Base-by-base conservation (phyloP, 1,140 invertebrate genomes). In the Conus betulinus region DNA sequence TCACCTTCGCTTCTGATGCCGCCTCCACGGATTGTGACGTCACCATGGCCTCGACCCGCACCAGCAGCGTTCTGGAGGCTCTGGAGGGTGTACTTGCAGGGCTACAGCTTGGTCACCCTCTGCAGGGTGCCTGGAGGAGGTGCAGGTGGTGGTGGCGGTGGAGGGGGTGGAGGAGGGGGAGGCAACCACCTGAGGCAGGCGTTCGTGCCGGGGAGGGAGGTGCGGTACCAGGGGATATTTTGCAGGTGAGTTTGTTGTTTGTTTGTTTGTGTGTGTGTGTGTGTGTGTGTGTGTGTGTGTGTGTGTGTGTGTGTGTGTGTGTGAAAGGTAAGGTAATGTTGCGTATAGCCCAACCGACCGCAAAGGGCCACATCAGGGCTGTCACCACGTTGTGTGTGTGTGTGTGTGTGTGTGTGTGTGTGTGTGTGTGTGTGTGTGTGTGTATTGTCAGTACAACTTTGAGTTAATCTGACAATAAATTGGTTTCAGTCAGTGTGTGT, bases 91-190 rank as follows among this genome's bases (percentile, higher is more conserved):
- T 87, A 87, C 85, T 55, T 74, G 3, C 85, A 87, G 51, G 85
- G 85, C 3, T 87, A 87, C 71, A 74, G 85, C 6, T 74, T 87
- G 51, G 74, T 87, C 52, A 87, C 85, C 17, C 74, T 87, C n/a
- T 87, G 85, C 53, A 71, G 71, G 23, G 20, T 87, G 52, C 85
- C 71, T 1, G 67, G 63, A 25, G 27, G 63, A 10, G 39, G 3
- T 17, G 20, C 10, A 1, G 2, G 39, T 0, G 15, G 55, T n/a
- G 39, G 25, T 20, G 39, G 53, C 0, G 67, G 23, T 71, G 67
- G 67, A 17, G 67, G 67, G 11, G 67, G 67, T 71, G 67, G 13
- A 1, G 67, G 67, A 20, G 67, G 67, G 11, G 67, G 67, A 20
- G 67, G 67, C 67, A n/a, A 20, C 67, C 23, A 20, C 11, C 23